Percentiles rank a stretch among this genome's conserved stretches.
These are phyloP conservation scores for Anguilla pacifica DNA, from an alignment of 2,797 vertebrate genomes.

Conservation along the genomic window DNA sequence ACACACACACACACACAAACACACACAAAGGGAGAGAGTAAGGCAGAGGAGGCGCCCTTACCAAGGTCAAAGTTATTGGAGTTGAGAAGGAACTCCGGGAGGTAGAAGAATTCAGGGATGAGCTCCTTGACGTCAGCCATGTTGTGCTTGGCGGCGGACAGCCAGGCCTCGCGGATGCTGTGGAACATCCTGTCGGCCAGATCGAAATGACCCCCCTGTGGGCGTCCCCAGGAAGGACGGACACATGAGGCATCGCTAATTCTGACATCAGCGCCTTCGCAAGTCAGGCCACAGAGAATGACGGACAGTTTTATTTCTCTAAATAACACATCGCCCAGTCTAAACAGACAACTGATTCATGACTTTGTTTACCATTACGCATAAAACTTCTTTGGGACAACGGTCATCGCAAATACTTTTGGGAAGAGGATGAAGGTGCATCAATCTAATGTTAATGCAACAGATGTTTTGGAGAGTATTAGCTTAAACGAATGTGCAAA, in stretches of 20 bases:
- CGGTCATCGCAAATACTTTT: not conserved
- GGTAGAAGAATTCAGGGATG: slow-evolving; percentile 98
- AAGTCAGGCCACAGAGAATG: not conserved
- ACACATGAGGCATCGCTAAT: slow-evolving; percentile 29
- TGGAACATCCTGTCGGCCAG: slow-evolving; percentile 98
- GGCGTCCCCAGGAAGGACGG: not conserved
- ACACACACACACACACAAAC: not conserved
- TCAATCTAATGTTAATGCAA: not conserved
- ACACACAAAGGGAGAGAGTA: not conserved
- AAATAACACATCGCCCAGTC: not conserved
- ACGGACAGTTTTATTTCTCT: not conserved
- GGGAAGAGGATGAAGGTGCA: not conserved
- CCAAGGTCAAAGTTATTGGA: slow-evolving; percentile 98
- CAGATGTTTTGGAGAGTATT: not conserved
- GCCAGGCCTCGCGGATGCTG: slow-evolving; percentile 95
- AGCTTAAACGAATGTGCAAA: not conserved
- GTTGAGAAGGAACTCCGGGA: slow-evolving; percentile 95
- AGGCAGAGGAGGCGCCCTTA: slow-evolving; percentile 53
- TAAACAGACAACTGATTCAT: not conserved
- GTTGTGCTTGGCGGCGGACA: slow-evolving; percentile 96
- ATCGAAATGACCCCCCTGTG: slow-evolving; percentile 95
- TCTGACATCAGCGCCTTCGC: not conserved
- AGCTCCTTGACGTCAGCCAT: slow-evolving; percentile 99
- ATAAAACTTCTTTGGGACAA: not conserved
- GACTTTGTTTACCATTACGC: not conserved